Evolutionary conservation across 2,888 invertebrate genomes (phyloP), one percentile per base, ranked within the genome.

Genomic region (Epistrophe grossulariae): DNA sequence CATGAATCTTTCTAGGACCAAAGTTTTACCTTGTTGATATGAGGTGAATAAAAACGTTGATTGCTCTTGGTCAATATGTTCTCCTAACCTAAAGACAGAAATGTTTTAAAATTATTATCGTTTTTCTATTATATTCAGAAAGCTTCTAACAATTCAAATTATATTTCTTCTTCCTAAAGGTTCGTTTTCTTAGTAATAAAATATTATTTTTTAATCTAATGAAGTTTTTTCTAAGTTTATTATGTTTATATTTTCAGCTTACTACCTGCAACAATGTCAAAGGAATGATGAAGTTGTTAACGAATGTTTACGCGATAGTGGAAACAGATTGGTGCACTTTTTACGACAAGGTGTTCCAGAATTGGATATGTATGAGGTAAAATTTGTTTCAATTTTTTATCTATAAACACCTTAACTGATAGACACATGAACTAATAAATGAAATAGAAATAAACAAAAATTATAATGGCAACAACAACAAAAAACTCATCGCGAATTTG

Each of bases 241-340:
- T n/a, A n/a, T 52, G 48, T 40, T 48, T 76, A 11, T 45, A 66
- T 55, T 84, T 89, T 9, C 93, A 96, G 96, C 94, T 62, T 95
- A 97, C 91, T 97, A 96, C 91, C 93, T 97, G 52, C 96, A 96
- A 43, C 95, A 95, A 88, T 97, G 97, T 90, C 95, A 95, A n/a
- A 94, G 94, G 89, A 93, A 93, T 83, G 96, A 97, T 90, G 95
- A 96, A 3, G 93, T 95, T 72, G 94, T 97, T 11, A 97, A 97
- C 90, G 94, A 94, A 17, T 97, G 97, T 89, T 93, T 97, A 52
- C 94, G 95, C 71, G 95, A 95, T 88, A 95, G 96, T 81, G 96
- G 96, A 89, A 97, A 97, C 92, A 94, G 94, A 73, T 94, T 97
- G 77, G 94, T 96, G 9, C 95, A 95, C 76, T 95, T 95, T 90